phyloP scores from a whole-genome alignment of 2,888 invertebrate genomes.

The Brassicogethes aeneus region DNA sequence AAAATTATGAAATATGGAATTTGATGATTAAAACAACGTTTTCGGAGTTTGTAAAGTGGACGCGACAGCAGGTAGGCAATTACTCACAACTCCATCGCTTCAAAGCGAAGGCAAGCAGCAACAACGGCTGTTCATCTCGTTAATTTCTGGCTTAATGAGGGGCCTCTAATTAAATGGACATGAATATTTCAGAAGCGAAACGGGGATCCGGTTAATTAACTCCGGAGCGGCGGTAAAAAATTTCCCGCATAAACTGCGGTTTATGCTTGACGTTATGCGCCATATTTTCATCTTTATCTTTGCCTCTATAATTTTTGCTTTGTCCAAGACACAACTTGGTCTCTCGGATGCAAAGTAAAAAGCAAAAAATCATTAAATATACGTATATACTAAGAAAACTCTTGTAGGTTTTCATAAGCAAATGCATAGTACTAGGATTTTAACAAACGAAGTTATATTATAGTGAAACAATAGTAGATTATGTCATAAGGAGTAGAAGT shows the following conservation, averaged over 20 bases:
- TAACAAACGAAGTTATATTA: too few relatives aligned
- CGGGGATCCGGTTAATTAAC: conserved; percentile 19
- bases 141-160: conserved; percentile 21
- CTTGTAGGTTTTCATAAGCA: too few relatives aligned
- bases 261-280: background rate
- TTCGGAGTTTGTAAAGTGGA: background rate
- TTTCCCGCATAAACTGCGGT: background rate
- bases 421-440: too few relatives aligned
- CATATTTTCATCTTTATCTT: background rate
- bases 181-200: conserved; percentile 24
- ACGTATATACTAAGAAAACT: too few relatives aligned
- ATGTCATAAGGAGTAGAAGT: too few relatives aligned
- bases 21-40: too few relatives aligned
- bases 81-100: background rate
- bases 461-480: too few relatives aligned
- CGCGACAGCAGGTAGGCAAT: background rate
- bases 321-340: too few relatives aligned
- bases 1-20: too few relatives aligned
- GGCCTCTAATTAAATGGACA: conserved; percentile 26
- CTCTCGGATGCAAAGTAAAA: too few relatives aligned
- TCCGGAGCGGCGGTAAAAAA: background rate
- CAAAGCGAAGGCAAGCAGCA: conserved; percentile 4
- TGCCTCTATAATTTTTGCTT: too few relatives aligned
- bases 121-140: conserved; percentile 21
- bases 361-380: too few relatives aligned